A percentile compares a stretch with the other conserved stretches of the same genome.
Conservation (phyloP, 2,113 vertebrate genomes). For the Chroicocephalus ridibundus region DNA sequence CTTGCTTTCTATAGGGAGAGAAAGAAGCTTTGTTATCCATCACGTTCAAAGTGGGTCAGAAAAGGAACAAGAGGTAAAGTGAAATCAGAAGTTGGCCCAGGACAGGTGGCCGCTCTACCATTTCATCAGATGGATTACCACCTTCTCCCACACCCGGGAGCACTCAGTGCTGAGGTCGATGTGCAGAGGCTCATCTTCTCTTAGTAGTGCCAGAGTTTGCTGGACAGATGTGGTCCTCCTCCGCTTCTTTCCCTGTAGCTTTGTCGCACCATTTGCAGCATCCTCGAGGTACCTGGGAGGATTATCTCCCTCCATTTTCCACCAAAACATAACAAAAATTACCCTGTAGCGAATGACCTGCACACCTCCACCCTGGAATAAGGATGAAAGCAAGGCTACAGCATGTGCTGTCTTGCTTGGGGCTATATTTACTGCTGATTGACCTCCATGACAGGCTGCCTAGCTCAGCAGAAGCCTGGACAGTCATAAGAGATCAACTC, state of each 20-base stretch:
- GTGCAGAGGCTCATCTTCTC: constrained; percentile 2
- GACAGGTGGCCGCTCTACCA: background rate
- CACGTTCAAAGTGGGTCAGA: background rate
- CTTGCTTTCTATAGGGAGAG: background rate
- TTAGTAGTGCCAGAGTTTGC: background rate
- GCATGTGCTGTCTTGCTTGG: background rate
- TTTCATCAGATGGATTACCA: background rate
- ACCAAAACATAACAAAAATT: constrained; percentile 4
- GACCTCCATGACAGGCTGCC: background rate
- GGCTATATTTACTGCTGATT: background rate
- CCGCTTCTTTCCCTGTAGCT: background rate
- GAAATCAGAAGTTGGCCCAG: background rate
- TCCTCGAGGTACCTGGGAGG: background rate
- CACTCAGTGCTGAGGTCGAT: background rate
- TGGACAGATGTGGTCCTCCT: background rate
- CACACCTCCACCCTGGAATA: background rate
- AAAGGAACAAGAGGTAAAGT: background rate
- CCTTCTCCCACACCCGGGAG: background rate
- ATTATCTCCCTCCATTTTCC: background rate
- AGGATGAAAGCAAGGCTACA: background rate
- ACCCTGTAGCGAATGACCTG: background rate
- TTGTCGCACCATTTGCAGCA: background rate
- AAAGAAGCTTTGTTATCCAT: background rate
- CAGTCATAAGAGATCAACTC: background rate
- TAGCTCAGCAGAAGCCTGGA: constrained; percentile 14